phyloP scores from a whole-genome alignment of 2,888 invertebrate species.

The Sthenelais limicola region DNA sequence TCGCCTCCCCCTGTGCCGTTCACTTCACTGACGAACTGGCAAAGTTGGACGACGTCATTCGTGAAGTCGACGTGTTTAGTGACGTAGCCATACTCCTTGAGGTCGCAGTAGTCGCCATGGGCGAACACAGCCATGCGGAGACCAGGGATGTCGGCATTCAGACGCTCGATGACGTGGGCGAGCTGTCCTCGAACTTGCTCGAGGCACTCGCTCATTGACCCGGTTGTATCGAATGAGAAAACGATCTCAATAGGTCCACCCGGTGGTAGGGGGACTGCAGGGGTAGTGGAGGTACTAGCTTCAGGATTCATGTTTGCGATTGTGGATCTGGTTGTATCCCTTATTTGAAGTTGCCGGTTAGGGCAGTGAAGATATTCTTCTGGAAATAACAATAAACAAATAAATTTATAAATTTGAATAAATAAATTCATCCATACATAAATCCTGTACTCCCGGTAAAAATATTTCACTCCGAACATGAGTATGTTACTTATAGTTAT shows the following conservation, averaged over 20 bases:
- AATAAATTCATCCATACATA: no score
- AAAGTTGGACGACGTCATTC: slow-evolving; percentile 56
- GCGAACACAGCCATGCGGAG: slow-evolving; percentile 66
- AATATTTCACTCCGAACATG: no score
- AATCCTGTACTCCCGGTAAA: no score
- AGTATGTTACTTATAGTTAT: no score
- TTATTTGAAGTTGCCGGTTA: no score
- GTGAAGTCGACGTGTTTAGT: slow-evolving; percentile 63
- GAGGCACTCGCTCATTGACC: slow-evolving; percentile 62
- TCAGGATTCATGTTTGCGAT: no score
- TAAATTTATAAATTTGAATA: no score
- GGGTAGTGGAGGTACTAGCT: background rate
- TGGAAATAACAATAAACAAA: no score
- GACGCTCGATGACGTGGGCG: slow-evolving; percentile 63
- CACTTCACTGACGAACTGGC: slow-evolving; percentile 58
- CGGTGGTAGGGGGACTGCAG: slow-evolving; percentile 22
- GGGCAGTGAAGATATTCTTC: no score
- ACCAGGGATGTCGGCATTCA: slow-evolving; percentile 65
- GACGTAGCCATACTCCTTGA: slow-evolving; percentile 57
- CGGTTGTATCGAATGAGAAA: slow-evolving; percentile 66
- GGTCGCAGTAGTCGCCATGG: slow-evolving; percentile 70
- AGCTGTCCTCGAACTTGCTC: slow-evolving; percentile 61
- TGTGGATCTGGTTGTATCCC: no score
- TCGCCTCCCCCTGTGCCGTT: slow-evolving; percentile 65
- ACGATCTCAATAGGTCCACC: slow-evolving; percentile 57